Percentiles rank a stretch among this genome's conserved stretches.
Evolutionary conservation across 2,113 vertebrate genomes (phyloP).

Genomic region (Rhegmatorhina hoffmannsi): DNA sequence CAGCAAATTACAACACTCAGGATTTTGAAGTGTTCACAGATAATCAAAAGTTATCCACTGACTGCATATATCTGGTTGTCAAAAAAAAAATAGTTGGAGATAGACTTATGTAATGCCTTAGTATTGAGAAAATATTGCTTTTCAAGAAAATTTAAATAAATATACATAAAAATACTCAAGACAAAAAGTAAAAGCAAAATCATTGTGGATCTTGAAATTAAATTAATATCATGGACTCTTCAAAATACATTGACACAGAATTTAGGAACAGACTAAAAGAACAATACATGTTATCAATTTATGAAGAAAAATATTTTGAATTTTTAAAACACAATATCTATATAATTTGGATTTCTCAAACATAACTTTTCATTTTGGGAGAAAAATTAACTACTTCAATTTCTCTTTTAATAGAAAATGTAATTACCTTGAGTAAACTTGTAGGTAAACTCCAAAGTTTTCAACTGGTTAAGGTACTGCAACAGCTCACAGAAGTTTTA

Average conservation of each 20-base stretch:
- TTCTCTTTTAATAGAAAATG: not conserved
- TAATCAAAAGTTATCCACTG: slow-evolving; percentile 6
- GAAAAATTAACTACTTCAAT: not conserved
- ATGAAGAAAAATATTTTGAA: not conserved
- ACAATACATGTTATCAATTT: not conserved
- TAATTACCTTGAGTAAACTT: not conserved
- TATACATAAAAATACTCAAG: not conserved
- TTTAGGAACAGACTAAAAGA: not conserved
- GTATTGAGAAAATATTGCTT: not conserved
- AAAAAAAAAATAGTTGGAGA: not conserved
- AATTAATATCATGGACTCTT: not conserved
- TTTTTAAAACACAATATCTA: not conserved
- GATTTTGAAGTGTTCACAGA: slow-evolving; percentile 11
- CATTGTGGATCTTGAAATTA: not conserved
- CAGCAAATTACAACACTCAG: not conserved
- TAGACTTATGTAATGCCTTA: not conserved
- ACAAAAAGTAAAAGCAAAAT: not conserved
- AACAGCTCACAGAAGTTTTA: not conserved
- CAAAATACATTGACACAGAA: not conserved
- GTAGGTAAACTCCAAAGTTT: not conserved
- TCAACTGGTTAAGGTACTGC: not conserved
- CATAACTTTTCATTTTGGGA: not conserved
- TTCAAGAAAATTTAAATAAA: not conserved
- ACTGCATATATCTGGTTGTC: not conserved
- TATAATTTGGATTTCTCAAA: not conserved